A percentile compares a stretch with the other conserved stretches of the same genome.
Conservation (phyloP, 2,888 invertebrate genomes). For the Nomada goodeniana region DNA sequence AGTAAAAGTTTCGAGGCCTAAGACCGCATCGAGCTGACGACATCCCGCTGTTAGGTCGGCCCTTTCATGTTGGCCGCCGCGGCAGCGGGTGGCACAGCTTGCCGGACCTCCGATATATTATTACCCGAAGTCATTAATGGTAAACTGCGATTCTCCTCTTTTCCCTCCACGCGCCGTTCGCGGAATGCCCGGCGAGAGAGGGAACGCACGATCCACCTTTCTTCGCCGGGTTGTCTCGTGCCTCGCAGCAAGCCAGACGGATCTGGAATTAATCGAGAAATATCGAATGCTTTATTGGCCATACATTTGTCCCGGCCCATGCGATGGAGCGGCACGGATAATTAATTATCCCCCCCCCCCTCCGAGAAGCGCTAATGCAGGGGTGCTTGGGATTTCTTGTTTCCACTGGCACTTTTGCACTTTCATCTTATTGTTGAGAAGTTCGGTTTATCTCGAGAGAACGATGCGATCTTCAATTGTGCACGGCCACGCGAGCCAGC, state of each 20-base stretch:
- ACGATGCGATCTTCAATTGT: conserved; percentile 41
- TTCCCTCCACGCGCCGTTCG: conserved; percentile 65
- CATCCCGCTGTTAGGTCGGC: conserved; percentile 81
- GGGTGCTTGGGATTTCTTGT: conserved; percentile 36
- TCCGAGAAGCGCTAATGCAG: conserved; percentile 41
- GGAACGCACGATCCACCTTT: background rate
- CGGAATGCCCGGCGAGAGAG: conserved; percentile 37
- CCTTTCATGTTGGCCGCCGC: conserved; percentile 82
- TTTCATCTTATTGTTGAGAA: conserved; percentile 5
- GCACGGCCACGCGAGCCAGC: background rate
- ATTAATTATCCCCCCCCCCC: conserved; percentile 48
- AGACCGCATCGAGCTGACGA: conserved; percentile 78
- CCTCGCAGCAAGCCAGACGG: conserved; percentile 42
- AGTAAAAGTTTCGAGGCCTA: conserved; percentile 76
- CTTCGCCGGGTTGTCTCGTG: conserved; percentile 9
- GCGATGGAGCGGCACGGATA: conserved; percentile 44
- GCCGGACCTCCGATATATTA: conserved; percentile 80
- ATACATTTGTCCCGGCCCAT: conserved; percentile 36
- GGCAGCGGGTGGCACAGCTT: conserved; percentile 80
- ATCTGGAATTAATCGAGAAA: conserved; percentile 66
- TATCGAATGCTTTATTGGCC: conserved; percentile 63
- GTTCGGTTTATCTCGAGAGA: conserved; percentile 22
- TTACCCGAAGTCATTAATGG: conserved; percentile 82
- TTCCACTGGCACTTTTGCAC: background rate
- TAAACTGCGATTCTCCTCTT: conserved; percentile 81